Evolutionary conservation across 1,140 invertebrate species (phyloP).

Genomic region (Nephotettix cincticeps): DNA sequence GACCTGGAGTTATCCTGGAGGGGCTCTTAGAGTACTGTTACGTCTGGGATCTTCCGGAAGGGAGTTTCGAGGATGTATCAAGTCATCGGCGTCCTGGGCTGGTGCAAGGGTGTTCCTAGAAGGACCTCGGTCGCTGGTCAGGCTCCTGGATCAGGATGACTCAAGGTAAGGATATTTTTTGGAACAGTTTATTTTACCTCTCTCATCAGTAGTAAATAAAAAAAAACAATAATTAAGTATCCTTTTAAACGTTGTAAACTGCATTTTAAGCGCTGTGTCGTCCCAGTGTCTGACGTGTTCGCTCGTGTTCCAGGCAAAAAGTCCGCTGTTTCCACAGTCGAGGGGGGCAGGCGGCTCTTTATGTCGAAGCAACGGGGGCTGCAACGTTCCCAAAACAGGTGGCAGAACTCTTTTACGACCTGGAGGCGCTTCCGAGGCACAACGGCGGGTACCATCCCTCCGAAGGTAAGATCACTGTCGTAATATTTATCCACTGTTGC

Average conservation of each 20-base stretch:
- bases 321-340: constrained; percentile 64
- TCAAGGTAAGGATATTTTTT: not conserved
- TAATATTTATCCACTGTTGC: too few species aligned
- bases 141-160: constrained; percentile 47
- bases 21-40: constrained; percentile 68
- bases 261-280: too few species aligned
- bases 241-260: too few species aligned
- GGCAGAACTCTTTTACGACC: constrained; percentile 66
- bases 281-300: too few species aligned
- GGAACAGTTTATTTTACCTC: too few species aligned
- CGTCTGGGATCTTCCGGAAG: constrained; percentile 54
- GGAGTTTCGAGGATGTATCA: constrained; percentile 70
- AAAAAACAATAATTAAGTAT: too few species aligned
- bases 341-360: constrained; percentile 66
- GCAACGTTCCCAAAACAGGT: constrained; percentile 50
- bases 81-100: constrained; percentile 51
- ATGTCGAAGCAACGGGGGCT: constrained; percentile 60
- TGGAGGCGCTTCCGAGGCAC: constrained; percentile 54
- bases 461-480: constrained; percentile 51
- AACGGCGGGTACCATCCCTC: constrained; percentile 53
- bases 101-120: constrained; percentile 71
- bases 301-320: constrained; percentile 10
- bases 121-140: constrained; percentile 59
- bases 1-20: constrained; percentile 71
- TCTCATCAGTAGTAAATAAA: too few species aligned